These are phyloP conservation scores for Drosophila meridiana DNA, from an alignment of 2,888 invertebrate genomes.

Conservation along the genomic window DNA sequence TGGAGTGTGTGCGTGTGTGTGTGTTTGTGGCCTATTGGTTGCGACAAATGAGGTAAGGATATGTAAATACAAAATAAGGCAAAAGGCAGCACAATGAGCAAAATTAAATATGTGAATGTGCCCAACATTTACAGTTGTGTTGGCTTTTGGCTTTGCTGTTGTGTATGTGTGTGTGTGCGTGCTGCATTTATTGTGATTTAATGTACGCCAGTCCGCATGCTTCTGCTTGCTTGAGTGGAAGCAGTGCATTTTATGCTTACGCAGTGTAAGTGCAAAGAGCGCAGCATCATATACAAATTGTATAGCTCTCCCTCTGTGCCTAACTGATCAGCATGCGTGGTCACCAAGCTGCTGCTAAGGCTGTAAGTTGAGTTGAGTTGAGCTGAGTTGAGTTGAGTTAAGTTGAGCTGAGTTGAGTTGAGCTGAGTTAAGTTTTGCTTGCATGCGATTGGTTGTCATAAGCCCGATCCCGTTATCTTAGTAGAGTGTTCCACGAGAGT, in stretches of 20 bases:
- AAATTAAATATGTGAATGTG: constrained; percentile 10
- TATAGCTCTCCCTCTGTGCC: not conserved
- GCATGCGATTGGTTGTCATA: not conserved
- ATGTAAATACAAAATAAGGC: constrained; percentile 5
- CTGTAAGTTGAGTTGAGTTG: too few species aligned
- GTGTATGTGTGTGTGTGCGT: not conserved
- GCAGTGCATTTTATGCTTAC: not conserved
- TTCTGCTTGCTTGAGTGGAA: not conserved
- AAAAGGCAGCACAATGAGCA: too few species aligned
- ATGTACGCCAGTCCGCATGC: not conserved
- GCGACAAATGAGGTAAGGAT: constrained; percentile 17
- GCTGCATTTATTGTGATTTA: not conserved
- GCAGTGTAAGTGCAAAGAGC: not conserved
- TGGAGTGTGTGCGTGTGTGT: not conserved
- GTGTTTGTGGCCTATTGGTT: constrained; percentile 18
- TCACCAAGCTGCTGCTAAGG: not conserved
- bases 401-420: too few species aligned
- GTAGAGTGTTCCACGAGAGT: too few species aligned
- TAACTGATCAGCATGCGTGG: not conserved
- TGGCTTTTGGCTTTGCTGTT: too few species aligned
- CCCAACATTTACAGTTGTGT: not conserved
- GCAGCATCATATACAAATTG: not conserved
- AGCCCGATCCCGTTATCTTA: not conserved
- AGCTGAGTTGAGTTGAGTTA: too few species aligned
- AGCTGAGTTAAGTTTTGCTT: not conserved